phyloP scores from a whole-genome alignment of 2,888 invertebrate genomes.

The Mayetiola destructor region DNA sequence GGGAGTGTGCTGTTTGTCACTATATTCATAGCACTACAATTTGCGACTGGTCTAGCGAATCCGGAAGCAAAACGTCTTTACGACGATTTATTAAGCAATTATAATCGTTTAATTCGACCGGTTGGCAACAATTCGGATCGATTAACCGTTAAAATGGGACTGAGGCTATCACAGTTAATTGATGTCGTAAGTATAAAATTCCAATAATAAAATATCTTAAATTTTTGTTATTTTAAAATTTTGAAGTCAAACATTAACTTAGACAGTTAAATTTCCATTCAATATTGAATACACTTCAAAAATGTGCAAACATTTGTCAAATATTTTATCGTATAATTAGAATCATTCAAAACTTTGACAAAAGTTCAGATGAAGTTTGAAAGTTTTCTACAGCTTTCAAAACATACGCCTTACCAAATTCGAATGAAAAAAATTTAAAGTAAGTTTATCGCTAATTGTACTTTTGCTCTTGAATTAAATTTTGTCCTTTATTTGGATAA shows the following conservation, averaged over 20 bases:
- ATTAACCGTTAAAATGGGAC: conserved; percentile 88
- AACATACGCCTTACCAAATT: too few species aligned
- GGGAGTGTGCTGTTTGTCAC: conserved; percentile 58
- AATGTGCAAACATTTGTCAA: conserved; percentile 1
- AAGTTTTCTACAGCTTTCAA: too few species aligned
- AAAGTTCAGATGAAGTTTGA: too few species aligned
- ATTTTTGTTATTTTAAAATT: background rate
- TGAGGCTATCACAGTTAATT: conserved; percentile 77
- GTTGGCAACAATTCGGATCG: conserved; percentile 90
- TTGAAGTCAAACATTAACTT: too few species aligned
- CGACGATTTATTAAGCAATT: conserved; percentile 88
- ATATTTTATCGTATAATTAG: background rate
- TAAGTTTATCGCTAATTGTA: too few species aligned
- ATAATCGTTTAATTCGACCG: conserved; percentile 88
- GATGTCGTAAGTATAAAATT: conserved; percentile 66
- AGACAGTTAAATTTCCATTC: background rate
- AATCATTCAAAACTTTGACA: background rate
- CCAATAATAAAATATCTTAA: background rate
- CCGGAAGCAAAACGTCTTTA: conserved; percentile 88
- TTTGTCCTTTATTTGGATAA: too few species aligned
- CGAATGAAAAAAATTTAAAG: too few species aligned
- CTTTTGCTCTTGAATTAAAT: too few species aligned
- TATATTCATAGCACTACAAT: conserved; percentile 60
- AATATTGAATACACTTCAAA: background rate
- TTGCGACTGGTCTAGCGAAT: conserved; percentile 67